phyloP scores from a whole-genome alignment of 2,888 invertebrate species.

The Micoletzkya japonica region DNA sequence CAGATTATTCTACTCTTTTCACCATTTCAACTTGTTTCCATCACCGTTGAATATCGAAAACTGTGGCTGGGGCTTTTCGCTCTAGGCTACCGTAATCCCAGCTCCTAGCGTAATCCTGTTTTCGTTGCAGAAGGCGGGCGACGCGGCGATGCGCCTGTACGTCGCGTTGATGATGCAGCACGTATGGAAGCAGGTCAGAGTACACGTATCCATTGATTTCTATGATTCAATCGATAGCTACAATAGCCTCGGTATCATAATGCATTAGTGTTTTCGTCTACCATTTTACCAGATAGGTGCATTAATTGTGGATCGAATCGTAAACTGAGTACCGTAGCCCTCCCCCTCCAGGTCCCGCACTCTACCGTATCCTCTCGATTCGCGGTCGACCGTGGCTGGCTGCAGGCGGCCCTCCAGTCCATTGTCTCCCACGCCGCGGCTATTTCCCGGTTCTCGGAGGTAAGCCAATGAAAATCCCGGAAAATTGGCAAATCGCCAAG shows the following conservation, averaged over 20 bases:
- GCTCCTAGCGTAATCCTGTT: no score
- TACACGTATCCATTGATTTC: background rate
- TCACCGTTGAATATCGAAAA: no score
- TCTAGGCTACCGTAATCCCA: no score
- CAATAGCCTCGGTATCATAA: background rate
- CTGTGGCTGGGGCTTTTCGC: no score
- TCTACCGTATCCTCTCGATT: constrained; percentile 75
- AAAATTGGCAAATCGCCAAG: no score
- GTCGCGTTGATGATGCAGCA: constrained; percentile 71
- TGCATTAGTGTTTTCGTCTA: background rate
- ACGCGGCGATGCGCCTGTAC: constrained; percentile 17
- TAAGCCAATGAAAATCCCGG: no score
- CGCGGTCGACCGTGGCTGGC: constrained; percentile 76
- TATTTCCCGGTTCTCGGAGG: constrained; percentile 80
- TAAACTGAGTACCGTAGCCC: no score
- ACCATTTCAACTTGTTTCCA: no score
- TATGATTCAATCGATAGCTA: constrained; percentile 4
- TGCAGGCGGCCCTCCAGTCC: constrained; percentile 78
- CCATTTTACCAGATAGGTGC: background rate
- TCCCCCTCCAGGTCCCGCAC: constrained; percentile 61
- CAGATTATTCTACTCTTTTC: no score
- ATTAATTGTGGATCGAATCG: no score
- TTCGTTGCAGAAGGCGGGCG: background rate
- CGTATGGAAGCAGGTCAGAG: constrained; percentile 65
- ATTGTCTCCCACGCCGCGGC: constrained; percentile 77